These are phyloP conservation scores for Rhaphigaster nebulosa DNA, from an alignment of 2,888 invertebrate species.

Conservation along the genomic window DNA sequence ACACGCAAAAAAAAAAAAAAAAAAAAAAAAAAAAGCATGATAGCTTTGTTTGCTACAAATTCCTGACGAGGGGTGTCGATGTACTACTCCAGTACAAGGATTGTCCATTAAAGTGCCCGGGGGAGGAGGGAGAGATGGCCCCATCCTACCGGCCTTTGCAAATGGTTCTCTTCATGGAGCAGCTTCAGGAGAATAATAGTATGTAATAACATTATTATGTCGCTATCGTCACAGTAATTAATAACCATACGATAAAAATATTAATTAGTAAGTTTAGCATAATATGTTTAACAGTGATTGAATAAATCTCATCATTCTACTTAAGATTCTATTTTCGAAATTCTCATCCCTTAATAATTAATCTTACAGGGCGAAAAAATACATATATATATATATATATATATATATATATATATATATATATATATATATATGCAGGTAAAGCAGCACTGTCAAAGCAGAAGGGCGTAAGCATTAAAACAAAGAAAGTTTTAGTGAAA, in stretches of 20 bases:
- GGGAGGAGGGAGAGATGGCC: background rate
- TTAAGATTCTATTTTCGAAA: no score
- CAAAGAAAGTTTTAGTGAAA: no score
- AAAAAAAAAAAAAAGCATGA: background rate
- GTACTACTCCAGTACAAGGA: constrained; percentile 24
- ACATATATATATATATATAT: no score
- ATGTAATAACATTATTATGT: background rate
- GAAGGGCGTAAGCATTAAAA: no score
- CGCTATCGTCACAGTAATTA: background rate
- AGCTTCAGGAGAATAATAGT: background rate
- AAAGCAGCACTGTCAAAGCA: no score
- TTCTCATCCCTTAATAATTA: no score
- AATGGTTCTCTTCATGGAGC: background rate
- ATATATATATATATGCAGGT: no score
- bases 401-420: no score
- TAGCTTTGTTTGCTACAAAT: constrained; percentile 42
- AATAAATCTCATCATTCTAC: no score
- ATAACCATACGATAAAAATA: background rate
- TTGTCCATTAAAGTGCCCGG: constrained; percentile 27
- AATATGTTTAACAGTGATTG: no score
- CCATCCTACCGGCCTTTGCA: background rate
- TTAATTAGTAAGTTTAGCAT: no score
- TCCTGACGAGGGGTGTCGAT: background rate
- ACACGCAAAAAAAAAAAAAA: background rate
- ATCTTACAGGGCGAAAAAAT: no score